Conservation (phyloP, 2,797 vertebrate genomes). For the Gadopsis marmoratus region DNA sequence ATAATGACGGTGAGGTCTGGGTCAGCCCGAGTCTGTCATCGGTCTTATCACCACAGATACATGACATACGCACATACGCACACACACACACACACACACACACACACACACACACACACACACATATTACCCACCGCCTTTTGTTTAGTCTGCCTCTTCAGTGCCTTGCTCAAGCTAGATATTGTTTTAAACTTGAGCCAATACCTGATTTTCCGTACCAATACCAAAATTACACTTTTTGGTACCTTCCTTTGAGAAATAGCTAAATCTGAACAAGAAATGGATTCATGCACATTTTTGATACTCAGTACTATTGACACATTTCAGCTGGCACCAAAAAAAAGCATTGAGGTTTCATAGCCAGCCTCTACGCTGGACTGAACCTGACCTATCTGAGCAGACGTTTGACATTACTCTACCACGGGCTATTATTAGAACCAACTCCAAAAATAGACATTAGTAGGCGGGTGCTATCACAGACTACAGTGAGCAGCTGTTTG, state of each 20-base stretch:
- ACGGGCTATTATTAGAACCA: constrained; percentile 67
- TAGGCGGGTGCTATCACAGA: constrained; percentile 32
- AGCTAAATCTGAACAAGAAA: not conserved
- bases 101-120: not conserved
- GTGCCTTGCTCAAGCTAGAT: not conserved
- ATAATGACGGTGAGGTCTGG: constrained; percentile 66
- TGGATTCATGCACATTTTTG: too few relatives aligned
- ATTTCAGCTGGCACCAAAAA: not conserved
- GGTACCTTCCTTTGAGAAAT: not conserved
- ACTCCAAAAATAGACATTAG: constrained; percentile 63
- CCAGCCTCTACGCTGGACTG: not conserved
- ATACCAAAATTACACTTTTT: not conserved
- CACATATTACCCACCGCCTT: constrained; percentile 13
- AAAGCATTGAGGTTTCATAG: not conserved
- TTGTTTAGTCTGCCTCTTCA: constrained; percentile 43
- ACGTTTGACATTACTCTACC: constrained; percentile 31
- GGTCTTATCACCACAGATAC: constrained; percentile 49
- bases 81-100: too few relatives aligned
- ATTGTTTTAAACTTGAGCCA: not conserved
- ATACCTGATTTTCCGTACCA: not conserved
- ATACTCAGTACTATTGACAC: not conserved
- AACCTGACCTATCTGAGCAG: constrained; percentile 8
- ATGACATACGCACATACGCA: too few relatives aligned
- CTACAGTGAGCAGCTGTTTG: constrained; percentile 73
- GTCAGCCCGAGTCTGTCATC: constrained; percentile 60